A percentile compares a stretch with the other conserved stretches of the same genome.
Evolutionary conservation across 2,113 vertebrate species (phyloP).

Genomic region (Martes martes): DNA sequence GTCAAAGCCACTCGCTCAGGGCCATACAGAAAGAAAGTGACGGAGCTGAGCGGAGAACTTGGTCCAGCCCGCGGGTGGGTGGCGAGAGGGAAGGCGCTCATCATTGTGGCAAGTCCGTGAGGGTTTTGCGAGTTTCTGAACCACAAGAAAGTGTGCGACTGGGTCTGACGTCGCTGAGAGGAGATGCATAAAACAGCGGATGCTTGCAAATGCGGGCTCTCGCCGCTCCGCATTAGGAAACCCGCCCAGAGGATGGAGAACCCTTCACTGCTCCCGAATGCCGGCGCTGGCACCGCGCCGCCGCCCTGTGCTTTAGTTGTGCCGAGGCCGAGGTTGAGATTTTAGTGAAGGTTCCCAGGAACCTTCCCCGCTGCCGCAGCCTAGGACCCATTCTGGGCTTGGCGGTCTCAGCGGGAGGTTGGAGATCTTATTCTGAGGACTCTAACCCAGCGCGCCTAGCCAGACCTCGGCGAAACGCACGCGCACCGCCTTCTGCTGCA

Average conservation of each 20-base stretch:
- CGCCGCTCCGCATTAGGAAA: not conserved
- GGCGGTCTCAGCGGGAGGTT: not conserved
- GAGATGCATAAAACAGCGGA: accelerated
- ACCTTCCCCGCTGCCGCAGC: not conserved
- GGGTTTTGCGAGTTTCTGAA: not conserved
- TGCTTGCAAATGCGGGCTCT: not conserved
- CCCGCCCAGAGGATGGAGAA: accelerated
- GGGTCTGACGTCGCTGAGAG: not conserved
- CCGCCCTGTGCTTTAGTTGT: not conserved
- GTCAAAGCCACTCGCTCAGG: not conserved
- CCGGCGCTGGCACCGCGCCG: accelerated
- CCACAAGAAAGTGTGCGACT: not conserved
- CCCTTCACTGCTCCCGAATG: accelerated
- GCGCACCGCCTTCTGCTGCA: not conserved
- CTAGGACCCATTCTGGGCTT: not conserved
- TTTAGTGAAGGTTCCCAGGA: not conserved
- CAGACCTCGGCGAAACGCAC: accelerated
- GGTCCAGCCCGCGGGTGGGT: accelerated
- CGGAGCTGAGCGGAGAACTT: not conserved
- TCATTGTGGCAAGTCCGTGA: accelerated
- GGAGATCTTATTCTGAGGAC: not conserved
- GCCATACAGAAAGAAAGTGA: not conserved
- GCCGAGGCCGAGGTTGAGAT: not conserved
- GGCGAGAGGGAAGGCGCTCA: accelerated
- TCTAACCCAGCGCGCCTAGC: not conserved